A percentile compares a stretch with the other conserved stretches of the same genome.
Evolutionary conservation across 2,797 vertebrate species (phyloP).

Genomic region (Rhabdophis nuchalis): DNA sequence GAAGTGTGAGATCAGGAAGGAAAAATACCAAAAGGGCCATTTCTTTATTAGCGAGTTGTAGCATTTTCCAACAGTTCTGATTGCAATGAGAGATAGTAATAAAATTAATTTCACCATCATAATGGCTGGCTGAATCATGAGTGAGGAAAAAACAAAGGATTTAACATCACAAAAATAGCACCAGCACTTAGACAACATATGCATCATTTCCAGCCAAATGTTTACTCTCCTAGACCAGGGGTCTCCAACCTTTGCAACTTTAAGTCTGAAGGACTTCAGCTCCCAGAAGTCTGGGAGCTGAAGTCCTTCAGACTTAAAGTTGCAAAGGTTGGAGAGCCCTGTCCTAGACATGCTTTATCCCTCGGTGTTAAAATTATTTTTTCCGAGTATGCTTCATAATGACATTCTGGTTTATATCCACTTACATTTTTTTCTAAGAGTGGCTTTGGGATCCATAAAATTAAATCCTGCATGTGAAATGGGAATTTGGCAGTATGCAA

Average conservation of each 20-base stretch:
- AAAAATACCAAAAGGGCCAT: background rate
- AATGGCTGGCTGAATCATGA: background rate
- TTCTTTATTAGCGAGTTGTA: background rate
- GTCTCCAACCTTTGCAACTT: too few species aligned
- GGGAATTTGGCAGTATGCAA: background rate
- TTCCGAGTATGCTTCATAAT: background rate
- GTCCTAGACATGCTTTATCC: background rate
- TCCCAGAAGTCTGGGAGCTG: too few species aligned
- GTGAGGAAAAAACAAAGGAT: background rate
- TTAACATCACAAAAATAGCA: background rate
- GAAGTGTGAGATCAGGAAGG: background rate
- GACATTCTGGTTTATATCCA: background rate
- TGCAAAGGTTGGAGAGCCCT: too few species aligned
- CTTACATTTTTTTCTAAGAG: background rate
- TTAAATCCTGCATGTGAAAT: background rate
- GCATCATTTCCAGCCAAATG: background rate
- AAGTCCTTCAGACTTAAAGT: too few species aligned
- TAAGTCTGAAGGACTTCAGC: too few species aligned
- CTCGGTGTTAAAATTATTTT: background rate
- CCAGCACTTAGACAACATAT: background rate
- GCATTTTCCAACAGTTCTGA: background rate
- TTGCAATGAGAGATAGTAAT: background rate
- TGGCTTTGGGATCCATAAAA: background rate
- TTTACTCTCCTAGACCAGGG: background rate
- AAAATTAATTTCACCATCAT: background rate